A percentile compares a stretch with the other conserved stretches of the same genome.
These are phyloP conservation scores for Mesembrinibis cayennensis DNA, from an alignment of 2,113 vertebrate genomes.

Conservation along the genomic window DNA sequence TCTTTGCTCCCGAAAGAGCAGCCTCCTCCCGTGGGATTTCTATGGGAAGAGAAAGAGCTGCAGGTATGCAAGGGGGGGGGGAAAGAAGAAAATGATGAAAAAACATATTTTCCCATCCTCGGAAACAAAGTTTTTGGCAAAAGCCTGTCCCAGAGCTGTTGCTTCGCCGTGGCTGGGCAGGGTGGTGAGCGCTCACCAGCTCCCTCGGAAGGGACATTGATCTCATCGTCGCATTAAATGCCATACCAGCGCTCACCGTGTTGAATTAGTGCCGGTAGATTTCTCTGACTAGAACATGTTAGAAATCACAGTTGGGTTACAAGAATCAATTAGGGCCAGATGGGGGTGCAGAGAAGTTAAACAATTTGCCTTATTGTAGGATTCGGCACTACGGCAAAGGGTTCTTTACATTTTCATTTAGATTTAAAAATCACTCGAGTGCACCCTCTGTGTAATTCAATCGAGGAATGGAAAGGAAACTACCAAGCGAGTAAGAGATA, in stretches of 20 bases:
- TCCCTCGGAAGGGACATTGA: constrained; percentile 31
- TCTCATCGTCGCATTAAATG: constrained; percentile 60
- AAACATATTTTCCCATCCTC: neutral
- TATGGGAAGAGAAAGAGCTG: neutral
- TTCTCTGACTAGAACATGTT: constrained; percentile 69
- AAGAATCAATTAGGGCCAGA: constrained; percentile 77
- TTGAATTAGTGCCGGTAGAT: constrained; percentile 77
- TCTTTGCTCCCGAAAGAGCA: constrained; percentile 11
- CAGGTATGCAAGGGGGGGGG: neutral
- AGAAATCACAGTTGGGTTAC: constrained; percentile 73
- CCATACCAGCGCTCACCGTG: constrained; percentile 47
- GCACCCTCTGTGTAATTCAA: constrained; percentile 71
- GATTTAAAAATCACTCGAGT: constrained; percentile 75
- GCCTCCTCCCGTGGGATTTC: neutral
- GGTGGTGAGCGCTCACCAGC: neutral
- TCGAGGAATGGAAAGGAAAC: constrained; percentile 58
- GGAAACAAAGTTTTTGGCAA: neutral
- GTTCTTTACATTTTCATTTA: constrained; percentile 72
- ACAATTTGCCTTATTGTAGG: constrained; percentile 68
- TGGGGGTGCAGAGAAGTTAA: constrained; percentile 64
- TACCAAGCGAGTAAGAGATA: constrained; percentile 37
- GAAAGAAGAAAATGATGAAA: neutral
- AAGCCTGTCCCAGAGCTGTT: neutral
- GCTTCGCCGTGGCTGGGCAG: neutral
- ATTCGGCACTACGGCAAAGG: neutral